Base-by-base conservation (phyloP, 2,888 invertebrate genomes). In the Linnaemya vulpina region DNA sequence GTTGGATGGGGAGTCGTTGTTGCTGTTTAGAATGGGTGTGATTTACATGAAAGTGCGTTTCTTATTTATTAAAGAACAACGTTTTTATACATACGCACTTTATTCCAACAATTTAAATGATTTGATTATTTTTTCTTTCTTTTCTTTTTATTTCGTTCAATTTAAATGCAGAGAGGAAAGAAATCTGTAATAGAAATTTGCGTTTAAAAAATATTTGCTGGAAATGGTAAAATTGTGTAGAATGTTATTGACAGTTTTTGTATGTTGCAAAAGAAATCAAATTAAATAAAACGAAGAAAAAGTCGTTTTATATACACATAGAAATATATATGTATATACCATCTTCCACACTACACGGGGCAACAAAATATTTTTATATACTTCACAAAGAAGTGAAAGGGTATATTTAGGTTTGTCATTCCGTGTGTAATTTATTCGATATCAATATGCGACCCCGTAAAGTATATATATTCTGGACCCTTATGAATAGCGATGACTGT, bases 211-310 rank as follows among this genome's bases (percentile, higher is more conserved):
- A 17, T 49, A 30, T 38, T 20, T 43, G 46, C 3, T 22, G 35
- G 25, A 20, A 67, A 53, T 63, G 51, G 13, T 5, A 58, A 70
- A 70, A 62, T 17, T 25, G 22, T 70, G 20, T 20, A 38, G 43
- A 22, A 40, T 85, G 85, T 75, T 82, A 85, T 82, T 85, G 85
- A 85, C 85, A 85, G 82, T 71, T 82, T 85, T 68, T 78, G n/a
- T 75, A 63, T 81, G 75, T 75, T 70, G 30, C 49, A 62, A 79
- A 82, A 75, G n/a, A 70, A 85, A 70, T 63, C 13, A 4, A 30
- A 38, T 65, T 46, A 55, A 73, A 73, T 4, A 15, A 25, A 13
- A 51, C 49, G 2, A 22, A 49, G 8, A 30, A 30, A n/a, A n/a
- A n/a, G n/a, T n/a, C n/a, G n/a, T n/a, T n/a, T n/a, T n/a, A n/a